phyloP scores from a whole-genome alignment of 2,113 vertebrate species.

The Charina bottae region DNA sequence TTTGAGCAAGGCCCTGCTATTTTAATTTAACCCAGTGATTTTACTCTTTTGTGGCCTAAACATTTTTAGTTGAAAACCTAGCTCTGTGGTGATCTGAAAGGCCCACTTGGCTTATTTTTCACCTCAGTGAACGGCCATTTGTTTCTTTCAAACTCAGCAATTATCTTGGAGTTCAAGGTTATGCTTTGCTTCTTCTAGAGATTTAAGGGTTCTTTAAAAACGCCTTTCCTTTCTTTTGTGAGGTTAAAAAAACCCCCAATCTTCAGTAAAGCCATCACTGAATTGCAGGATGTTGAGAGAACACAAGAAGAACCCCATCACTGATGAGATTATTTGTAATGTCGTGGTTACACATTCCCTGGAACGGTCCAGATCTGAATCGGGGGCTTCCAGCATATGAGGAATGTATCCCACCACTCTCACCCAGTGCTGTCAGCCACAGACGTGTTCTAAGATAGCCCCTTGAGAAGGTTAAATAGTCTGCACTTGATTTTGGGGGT shows the following conservation, averaged over 20 bases:
- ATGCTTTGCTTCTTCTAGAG: not conserved
- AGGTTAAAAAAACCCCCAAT: not conserved
- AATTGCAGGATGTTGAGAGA: no score
- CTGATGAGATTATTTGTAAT: no score
- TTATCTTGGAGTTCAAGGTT: not conserved
- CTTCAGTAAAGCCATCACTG: no score
- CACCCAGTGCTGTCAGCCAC: not conserved
- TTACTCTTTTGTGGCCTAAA: constrained; percentile 1
- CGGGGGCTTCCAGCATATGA: no score
- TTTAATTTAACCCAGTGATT: not conserved
- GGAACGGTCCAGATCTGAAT: no score
- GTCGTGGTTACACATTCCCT: no score
- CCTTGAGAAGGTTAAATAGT: no score
- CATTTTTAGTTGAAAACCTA: not conserved
- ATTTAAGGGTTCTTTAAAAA: not conserved
- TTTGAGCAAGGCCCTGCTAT: not conserved
- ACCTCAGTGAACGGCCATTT: not conserved
- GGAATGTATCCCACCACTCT: not conserved
- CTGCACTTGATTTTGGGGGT: no score
- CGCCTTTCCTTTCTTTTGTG: not conserved
- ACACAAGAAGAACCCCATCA: no score
- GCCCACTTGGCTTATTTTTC: not conserved
- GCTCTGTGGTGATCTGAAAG: not conserved
- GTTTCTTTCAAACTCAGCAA: not conserved
- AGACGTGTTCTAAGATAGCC: constrained; percentile 51